phyloP scores from a whole-genome alignment of 2,797 vertebrate genomes.

The Paguma larvata region DNA sequence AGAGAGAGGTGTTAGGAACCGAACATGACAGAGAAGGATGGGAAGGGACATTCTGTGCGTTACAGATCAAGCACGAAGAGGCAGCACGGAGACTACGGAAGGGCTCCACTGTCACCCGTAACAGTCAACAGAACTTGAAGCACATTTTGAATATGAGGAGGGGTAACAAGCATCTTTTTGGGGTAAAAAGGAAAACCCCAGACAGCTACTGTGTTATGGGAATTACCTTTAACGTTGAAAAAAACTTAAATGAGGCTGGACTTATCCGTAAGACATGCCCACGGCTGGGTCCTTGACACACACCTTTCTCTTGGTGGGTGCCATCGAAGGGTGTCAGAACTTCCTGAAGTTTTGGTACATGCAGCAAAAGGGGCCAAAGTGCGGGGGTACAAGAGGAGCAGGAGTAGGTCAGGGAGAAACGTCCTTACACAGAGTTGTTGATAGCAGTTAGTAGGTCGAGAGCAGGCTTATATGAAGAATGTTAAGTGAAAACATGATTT shows the following conservation, averaged over 20 bases:
- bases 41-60: not conserved
- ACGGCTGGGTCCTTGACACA: not conserved
- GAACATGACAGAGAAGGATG: not conserved
- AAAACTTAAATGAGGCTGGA: not conserved
- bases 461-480: not conserved
- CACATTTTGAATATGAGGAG: not conserved
- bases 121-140: not conserved
- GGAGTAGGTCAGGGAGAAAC: not conserved
- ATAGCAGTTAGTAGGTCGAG: not conserved
- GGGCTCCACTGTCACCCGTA: not conserved
- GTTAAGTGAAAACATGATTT: constrained; percentile 36
- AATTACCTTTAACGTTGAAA: constrained; percentile 17
- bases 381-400: not conserved
- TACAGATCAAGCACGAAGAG: not conserved
- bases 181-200: not conserved
- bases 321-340: not conserved
- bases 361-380: not conserved
- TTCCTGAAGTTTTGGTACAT: not conserved
- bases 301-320: not conserved
- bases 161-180: not conserved
- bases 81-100: not conserved
- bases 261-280: not conserved
- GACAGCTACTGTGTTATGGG: not conserved
- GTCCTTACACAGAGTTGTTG: not conserved
- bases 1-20: not conserved